A percentile compares a stretch with the other conserved stretches of the same genome.
Evolutionary conservation across 2,113 vertebrate genomes (phyloP).

Genomic region (Anthoscopus minutus): DNA sequence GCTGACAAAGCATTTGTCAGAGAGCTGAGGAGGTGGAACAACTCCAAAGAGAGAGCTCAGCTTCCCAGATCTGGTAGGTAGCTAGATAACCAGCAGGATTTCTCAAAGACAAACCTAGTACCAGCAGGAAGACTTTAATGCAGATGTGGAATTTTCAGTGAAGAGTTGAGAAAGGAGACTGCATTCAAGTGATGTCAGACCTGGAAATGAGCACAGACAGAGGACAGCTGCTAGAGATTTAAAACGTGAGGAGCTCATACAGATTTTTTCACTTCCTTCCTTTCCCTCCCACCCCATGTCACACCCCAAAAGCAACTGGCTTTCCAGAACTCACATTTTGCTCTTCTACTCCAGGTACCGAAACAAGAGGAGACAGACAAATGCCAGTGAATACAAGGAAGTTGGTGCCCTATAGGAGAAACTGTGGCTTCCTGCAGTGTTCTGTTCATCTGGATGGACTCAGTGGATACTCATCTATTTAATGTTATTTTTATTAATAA

Average conservation of each 20-base stretch:
- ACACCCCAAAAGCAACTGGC: not conserved
- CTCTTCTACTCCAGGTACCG: constrained; percentile 9
- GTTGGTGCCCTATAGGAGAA: constrained; percentile 42
- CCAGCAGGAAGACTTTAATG: not conserved
- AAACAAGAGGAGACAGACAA: constrained; percentile 12
- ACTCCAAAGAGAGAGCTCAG: not conserved
- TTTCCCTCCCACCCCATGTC: not conserved
- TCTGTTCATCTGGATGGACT: not conserved
- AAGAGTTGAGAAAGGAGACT: not conserved
- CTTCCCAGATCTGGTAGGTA: not conserved
- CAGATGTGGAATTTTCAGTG: not conserved
- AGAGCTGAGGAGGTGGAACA: not conserved
- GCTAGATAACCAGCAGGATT: not conserved
- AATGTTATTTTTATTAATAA: constrained; percentile 59
- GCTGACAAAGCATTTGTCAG: not conserved
- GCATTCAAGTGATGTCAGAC: not conserved
- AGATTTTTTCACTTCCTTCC: not conserved
- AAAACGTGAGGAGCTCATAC: not conserved
- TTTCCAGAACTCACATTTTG: not conserved
- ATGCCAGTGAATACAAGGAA: constrained; percentile 14
- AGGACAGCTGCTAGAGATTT: not conserved
- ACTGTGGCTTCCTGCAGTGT: not conserved
- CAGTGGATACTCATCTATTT: constrained; percentile 20
- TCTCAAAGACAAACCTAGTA: not conserved
- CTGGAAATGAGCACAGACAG: not conserved